Base-by-base conservation (phyloP, 2,113 vertebrate species). In the Ictidomys tridecemlineatus region DNA sequence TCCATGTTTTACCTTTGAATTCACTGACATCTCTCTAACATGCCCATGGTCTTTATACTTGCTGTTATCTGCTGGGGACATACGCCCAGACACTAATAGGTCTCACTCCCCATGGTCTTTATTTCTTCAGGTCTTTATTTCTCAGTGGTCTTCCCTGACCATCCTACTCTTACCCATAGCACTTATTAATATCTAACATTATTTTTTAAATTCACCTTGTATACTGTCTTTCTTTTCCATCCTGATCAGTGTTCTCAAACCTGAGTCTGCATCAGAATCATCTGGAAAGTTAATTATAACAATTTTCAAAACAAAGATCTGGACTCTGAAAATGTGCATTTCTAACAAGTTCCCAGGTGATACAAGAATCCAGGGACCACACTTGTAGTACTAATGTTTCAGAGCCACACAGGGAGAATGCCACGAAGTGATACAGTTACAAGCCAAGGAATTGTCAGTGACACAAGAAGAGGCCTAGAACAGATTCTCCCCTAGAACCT, bases 201-300 rank as follows among this genome's bases (percentile, higher is more conserved):
- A 90, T 73, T 82, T 84, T 87, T 72, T 42, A 58, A 58, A 30
- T 28, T 70, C 4, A 73, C 45, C 22, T 80, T 80, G 61, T 73
- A 86, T 93, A 87, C 5, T 58, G 14, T 70, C 32, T 85, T 34
- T 93, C 4, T 73, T 84, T 63, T 89, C 74, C 37, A 45, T 78
- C 45, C 93, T 67, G 48, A 85, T 72, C 30, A 39, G 2, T 82
- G 37, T 61, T 90, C 86, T 97, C 24, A 90, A 67, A 83, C 37
- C 37, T 37, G 20, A 74, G 32, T 79, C 18, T 72, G 28, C 63
- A 87, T 72, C 30, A 93, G 42, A 87, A 84, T 67, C 24, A 85
- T n/a, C 12, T 83, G 20, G n/a, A 96, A 94, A 22, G 28, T 65
- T 37, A 63, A 34, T 74, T 78, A 63, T 56, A 84, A 58, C 6